Conservation (phyloP, 2,113 vertebrate species). For the Papio anubis region DNA sequence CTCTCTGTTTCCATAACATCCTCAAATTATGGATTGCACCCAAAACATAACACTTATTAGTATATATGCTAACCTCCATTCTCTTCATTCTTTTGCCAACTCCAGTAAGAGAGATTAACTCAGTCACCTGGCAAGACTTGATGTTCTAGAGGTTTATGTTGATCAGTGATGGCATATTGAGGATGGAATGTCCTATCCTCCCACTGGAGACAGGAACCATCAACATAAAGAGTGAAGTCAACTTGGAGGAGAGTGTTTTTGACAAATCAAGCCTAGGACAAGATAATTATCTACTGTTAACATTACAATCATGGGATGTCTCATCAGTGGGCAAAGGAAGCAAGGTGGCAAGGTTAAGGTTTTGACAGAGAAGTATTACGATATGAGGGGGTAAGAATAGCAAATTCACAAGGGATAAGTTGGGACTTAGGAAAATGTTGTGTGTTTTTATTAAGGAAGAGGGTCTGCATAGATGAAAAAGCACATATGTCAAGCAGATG, state of each 20-base stretch:
- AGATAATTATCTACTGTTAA: background rate
- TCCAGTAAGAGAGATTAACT: background rate
- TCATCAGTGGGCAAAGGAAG: background rate
- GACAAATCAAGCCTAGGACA: background rate
- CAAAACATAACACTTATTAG: background rate
- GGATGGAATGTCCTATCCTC: background rate
- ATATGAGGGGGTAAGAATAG: background rate
- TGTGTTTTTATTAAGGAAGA: background rate
- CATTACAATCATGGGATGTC: background rate
- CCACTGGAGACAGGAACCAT: background rate
- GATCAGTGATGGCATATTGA: background rate
- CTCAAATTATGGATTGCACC: background rate
- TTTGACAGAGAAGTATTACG: background rate
- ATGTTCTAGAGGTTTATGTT: background rate
- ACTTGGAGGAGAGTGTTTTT: background rate
- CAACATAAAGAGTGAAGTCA: background rate
- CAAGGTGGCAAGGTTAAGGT: background rate
- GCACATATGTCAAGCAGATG: background rate
- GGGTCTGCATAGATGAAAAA: background rate
- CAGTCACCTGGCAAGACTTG: background rate
- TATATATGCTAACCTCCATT: background rate
- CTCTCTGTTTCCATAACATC: background rate
- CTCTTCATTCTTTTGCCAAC: background rate
- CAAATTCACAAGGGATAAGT: background rate
- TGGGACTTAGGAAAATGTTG: background rate